A percentile compares a stretch with the other conserved stretches of the same genome.
phyloP scores from a whole-genome alignment of 1,140 invertebrate species.

The Rhopalosiphum maidis region DNA sequence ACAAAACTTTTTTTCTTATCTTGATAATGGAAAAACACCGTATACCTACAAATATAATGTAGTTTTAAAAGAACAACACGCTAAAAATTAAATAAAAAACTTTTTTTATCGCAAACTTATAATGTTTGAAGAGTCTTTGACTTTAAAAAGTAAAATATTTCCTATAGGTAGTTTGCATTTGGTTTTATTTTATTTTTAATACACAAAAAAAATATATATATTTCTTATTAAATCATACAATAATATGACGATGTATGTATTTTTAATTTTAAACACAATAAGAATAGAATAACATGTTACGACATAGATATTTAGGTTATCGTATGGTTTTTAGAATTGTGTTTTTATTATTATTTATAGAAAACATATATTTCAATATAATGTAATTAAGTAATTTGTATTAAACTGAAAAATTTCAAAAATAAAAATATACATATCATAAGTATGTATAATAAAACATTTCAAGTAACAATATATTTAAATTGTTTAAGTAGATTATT shows the following conservation, averaged over 20 bases:
- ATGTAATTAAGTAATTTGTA: conserved; percentile 6
- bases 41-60: background rate
- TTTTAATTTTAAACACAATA: background rate
- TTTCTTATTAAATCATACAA: background rate
- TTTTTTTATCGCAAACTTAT: background rate
- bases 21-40: conserved; percentile 1
- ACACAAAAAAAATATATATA: background rate
- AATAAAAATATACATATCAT: background rate
- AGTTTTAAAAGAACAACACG: conserved; percentile 2
- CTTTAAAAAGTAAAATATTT: background rate
- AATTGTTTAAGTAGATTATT: background rate
- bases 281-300: background rate
- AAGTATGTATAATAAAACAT: background rate
- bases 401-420: background rate
- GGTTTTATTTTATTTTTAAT: background rate
- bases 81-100: background rate
- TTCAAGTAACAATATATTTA: background rate
- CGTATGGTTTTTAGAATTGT: background rate
- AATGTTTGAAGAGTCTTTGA: conserved; percentile 5
- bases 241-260: background rate
- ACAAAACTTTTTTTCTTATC: conserved; percentile 29
- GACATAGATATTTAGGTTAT: background rate
- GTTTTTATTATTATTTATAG: background rate
- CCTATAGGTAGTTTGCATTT: background rate
- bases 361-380: background rate